phyloP scores from a whole-genome alignment of 1,140 invertebrate genomes.

The Reticulitermes speratus region DNA sequence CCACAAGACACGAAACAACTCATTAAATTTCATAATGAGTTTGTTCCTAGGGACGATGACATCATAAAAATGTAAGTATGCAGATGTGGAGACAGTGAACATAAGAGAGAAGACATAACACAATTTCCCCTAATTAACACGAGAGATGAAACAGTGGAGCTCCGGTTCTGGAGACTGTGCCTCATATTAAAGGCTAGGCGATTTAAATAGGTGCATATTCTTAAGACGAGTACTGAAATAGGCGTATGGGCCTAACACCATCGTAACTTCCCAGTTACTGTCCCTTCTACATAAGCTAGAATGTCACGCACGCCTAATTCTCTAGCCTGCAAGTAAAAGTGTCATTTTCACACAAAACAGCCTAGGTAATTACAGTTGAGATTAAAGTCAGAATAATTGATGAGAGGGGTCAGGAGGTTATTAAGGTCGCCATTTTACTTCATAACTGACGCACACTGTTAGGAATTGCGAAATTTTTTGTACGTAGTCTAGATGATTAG shows the following conservation, averaged over 20 bases:
- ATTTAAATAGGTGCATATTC: too few relatives aligned
- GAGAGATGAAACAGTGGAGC: too few relatives aligned
- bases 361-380: neutral
- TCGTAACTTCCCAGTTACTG: too few relatives aligned
- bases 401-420: neutral
- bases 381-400: neutral
- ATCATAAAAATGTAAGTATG: neutral
- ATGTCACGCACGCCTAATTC: neutral
- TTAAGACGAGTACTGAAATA: too few relatives aligned
- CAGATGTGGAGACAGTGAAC: neutral
- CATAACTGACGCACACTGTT: neutral
- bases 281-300: too few relatives aligned
- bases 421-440: neutral
- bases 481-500: neutral
- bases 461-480: neutral
- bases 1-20: neutral
- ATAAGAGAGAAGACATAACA: too few relatives aligned
- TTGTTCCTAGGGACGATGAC: neutral
- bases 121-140: too few relatives aligned
- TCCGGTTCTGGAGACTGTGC: too few relatives aligned
- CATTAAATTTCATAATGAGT: constrained; percentile 20
- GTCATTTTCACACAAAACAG: neutral
- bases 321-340: neutral
- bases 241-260: too few relatives aligned
- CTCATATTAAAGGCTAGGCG: too few relatives aligned